These are phyloP conservation scores for Diabrotica virgifera DNA, from an alignment of 1,140 invertebrate genomes.

Conservation along the genomic window DNA sequence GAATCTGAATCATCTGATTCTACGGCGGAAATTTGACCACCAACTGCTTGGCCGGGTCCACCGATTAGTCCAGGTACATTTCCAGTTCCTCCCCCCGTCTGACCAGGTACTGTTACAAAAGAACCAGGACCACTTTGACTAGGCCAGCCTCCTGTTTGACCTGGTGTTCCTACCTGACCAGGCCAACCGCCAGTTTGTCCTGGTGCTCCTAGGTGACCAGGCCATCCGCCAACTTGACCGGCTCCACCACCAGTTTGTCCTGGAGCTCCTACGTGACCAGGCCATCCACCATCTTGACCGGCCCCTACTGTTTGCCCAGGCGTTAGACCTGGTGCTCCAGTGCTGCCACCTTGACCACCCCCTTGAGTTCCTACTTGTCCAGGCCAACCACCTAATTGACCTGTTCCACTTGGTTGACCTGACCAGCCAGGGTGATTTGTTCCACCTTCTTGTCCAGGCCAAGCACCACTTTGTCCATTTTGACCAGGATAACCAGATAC, in stretches of 20 bases:
- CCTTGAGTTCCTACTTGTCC: constrained; percentile 17
- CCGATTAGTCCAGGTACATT: constrained; percentile 12
- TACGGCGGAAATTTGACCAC: neutral
- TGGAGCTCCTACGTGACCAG: constrained; percentile 14
- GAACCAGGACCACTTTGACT: constrained; percentile 8
- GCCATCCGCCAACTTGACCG: neutral
- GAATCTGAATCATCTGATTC: constrained; percentile 65
- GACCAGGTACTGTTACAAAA: neutral
- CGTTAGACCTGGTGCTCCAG: constrained; percentile 25
- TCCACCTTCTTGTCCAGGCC: constrained; percentile 23
- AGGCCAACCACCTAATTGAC: constrained; percentile 21
- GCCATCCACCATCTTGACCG: constrained; percentile 14
- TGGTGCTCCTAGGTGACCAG: neutral
- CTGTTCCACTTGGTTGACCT: constrained; percentile 25
- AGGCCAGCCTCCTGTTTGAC: neutral
- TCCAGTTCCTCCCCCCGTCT: constrained; percentile 10
- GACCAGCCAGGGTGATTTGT: constrained; percentile 10
- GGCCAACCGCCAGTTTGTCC: neutral
- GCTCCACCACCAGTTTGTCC: constrained; percentile 17
- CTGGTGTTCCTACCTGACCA: neutral
- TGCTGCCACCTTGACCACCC: neutral
- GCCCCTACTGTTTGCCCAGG: constrained; percentile 23
- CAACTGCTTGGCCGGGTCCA: constrained; percentile 4
- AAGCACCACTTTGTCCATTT: neutral
- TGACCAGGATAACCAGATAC: constrained; percentile 17